Evolutionary conservation across 2,888 invertebrate genomes (phyloP), one percentile per base, ranked within the genome.

Genomic region (Congeria kusceri): DNA sequence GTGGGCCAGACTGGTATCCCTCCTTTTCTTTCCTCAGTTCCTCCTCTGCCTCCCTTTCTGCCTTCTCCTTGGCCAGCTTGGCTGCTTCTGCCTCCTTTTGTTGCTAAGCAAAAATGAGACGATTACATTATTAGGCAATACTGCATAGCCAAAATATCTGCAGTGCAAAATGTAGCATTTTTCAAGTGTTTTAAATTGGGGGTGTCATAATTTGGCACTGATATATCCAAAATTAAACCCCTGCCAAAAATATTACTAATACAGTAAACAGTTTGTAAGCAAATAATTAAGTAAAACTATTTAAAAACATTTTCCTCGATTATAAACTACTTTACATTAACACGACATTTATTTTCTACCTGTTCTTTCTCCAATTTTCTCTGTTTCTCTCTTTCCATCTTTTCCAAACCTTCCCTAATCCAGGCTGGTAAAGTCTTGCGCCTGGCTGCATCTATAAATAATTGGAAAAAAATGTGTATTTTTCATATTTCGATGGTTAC

Each of bases 391-490:
- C 89, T 95, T 93, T 99, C 99, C 97, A 99, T 98, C 95, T 99
- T 99, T 92, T 99, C 99, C 86, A 99, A 94, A 44, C 98, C 98
- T 95, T 98, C 98, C 93, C 98, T 95, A 85, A 99, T 98, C 99
- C 99, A 99, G 0, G 97, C 97, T n/a, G 99, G 99, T 27, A 99
- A 95, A 88, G 97, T 96, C 91, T 97, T 96, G 47, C 98, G 95
- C 93, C 92, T 92, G 15, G 90, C 89, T 46, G 92, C 91, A 89
- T 93, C 93, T 92, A 59, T 9, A 66, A 27, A 65, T 46, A 32
- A 63, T 63, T n/a, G n/a, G 25, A 5, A 25, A 39, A 39, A 11
- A 32, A 1, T 29, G 27, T n/a, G 27, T 20, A 61, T n/a, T n/a
- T n/a, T n/a, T n/a, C n/a, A n/a, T n/a, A n/a, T n/a, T n/a, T n/a